Evolutionary conservation across 2,888 invertebrate species (phyloP), one percentile per base, ranked within the genome.

Genomic region (Caenorhabditis auriculariae): DNA sequence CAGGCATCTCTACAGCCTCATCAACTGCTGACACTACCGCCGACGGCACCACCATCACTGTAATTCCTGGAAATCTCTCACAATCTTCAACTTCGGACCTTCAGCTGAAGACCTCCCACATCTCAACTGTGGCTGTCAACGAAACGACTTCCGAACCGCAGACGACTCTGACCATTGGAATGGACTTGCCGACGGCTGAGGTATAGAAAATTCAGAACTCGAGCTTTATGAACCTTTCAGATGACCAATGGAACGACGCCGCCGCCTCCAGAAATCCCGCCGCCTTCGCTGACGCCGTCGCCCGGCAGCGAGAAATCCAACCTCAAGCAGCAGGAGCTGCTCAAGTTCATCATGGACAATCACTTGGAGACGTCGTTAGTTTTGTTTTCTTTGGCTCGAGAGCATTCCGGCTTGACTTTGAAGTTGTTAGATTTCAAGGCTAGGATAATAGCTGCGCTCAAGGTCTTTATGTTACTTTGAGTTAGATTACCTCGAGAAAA

Each of bases 281-380:
- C 72, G 2, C 69, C 69, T 6, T 58, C 39, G 44, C 26, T 55
- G 21, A 54, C 43, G 42, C 38, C 61, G 26, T 39, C 56, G 45
- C 51, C 48, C 47, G 3, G 46, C 51, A 17, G 60, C 41, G 45
- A 44, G 24, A 43, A 58, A 41, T 57, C 44, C 21, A 57, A 53
- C 17, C 17, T 29, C 3, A 53, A 60, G 27, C 52, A 57, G 35
- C 60, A 57, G 23, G 75, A 78, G 45, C 59, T 78, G 29, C 60
- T 78, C 46, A 74, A 74, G 50, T 72, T 77, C 47, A 76, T 78
- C 28, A 57, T 79, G 56, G 75, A 77, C 48, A 77, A 76, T 46
- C 58, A 75, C 39, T 51, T 79, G 24, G 79, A 79, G 54, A 77
- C 78, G 17, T 77, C 77, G 75, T 77, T 39, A 74, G 75, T 57